Percentiles rank a stretch among this genome's conserved stretches.
Evolutionary conservation across 2,113 vertebrate genomes (phyloP).

Genomic region (Kryptolebias marmoratus): DNA sequence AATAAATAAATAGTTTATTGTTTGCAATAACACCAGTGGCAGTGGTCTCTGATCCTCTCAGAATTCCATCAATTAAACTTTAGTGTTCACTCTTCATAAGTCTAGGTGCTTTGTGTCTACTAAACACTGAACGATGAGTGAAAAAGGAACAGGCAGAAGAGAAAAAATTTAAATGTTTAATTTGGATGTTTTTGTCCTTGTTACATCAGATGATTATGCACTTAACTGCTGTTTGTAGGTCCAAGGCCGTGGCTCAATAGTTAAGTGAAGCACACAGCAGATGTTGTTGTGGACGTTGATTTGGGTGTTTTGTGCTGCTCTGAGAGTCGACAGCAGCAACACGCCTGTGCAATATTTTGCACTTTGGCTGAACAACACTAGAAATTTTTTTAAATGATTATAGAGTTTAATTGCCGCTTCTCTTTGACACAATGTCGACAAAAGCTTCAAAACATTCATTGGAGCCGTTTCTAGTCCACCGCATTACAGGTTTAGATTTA

Average conservation of each 20-base stretch:
- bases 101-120: slow-evolving; percentile 37
- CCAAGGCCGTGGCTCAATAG: slow-evolving; percentile 42
- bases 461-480: neutral
- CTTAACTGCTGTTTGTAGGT: slow-evolving; percentile 53
- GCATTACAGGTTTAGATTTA: slow-evolving; percentile 23
- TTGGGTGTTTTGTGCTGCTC: slow-evolving; percentile 32
- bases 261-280: slow-evolving; percentile 49
- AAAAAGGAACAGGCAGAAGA: slow-evolving; percentile 33
- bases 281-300: slow-evolving; percentile 42
- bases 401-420: slow-evolving; percentile 22
- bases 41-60: slow-evolving; percentile 14
- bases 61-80: slow-evolving; percentile 43
- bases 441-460: slow-evolving; percentile 18
- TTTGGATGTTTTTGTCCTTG: slow-evolving; percentile 51
- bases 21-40: slow-evolving; percentile 30
- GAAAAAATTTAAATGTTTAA: slow-evolving; percentile 48
- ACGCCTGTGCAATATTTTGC: slow-evolving; percentile 31
- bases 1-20: slow-evolving; percentile 25
- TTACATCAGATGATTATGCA: slow-evolving; percentile 55
- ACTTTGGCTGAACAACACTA: slow-evolving; percentile 17
- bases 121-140: slow-evolving; percentile 44
- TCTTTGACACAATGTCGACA: slow-evolving; percentile 18
- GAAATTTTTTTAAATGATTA: slow-evolving; percentile 23
- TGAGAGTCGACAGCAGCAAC: slow-evolving; percentile 23
- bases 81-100: slow-evolving; percentile 23